Evolutionary conservation across 2,797 vertebrate genomes (phyloP).

Genomic region (Avahi laniger): DNA sequence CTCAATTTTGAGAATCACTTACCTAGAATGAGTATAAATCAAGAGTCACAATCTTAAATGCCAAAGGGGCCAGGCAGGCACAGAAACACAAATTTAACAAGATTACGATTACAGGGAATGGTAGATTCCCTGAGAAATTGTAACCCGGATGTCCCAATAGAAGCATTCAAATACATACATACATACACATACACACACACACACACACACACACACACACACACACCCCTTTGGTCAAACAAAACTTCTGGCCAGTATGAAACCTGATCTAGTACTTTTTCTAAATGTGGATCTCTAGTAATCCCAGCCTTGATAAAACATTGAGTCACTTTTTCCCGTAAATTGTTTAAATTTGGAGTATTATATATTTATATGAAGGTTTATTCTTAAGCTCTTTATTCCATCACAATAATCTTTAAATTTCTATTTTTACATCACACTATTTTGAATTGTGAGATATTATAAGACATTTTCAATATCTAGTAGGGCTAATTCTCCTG

Average conservation of each 20-base stretch:
- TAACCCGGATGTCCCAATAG: neutral
- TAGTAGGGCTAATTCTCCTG: neutral
- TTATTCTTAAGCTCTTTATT: neutral
- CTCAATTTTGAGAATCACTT: neutral
- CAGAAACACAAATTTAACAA: neutral
- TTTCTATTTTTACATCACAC: neutral
- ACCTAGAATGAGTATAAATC: neutral
- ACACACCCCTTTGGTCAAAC: neutral
- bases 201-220: neutral
- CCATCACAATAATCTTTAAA: neutral
- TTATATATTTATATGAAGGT: neutral
- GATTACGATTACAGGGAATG: neutral
- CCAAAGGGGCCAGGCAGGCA: neutral
- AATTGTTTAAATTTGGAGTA: neutral
- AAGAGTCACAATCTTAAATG: neutral
- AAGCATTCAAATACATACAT: neutral
- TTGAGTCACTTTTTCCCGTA: neutral
- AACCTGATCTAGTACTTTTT: neutral
- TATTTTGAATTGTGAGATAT: constrained; percentile 6
- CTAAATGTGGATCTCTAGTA: neutral
- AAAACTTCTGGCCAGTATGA: neutral
- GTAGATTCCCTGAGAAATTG: neutral
- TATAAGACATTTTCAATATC: neutral
- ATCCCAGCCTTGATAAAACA: neutral
- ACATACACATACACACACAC: neutral